These are phyloP conservation scores for Eupithecia dodoneata DNA, from an alignment of 2,888 invertebrate genomes.

Conservation along the genomic window DNA sequence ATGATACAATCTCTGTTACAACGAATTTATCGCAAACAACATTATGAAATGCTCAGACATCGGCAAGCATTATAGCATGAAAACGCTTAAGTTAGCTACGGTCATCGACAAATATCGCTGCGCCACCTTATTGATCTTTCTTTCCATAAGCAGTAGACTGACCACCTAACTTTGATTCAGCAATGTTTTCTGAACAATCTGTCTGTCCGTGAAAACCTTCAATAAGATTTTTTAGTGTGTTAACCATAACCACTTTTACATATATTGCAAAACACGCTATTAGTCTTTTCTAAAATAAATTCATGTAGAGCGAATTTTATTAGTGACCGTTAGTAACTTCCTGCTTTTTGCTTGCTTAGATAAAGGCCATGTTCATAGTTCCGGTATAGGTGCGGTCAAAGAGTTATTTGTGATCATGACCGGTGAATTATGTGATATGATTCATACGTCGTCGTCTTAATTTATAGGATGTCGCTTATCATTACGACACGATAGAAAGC, in stretches of 20 bases:
- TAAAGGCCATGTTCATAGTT: background rate
- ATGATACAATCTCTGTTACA: background rate
- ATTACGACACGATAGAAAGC: background rate
- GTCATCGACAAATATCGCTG: background rate
- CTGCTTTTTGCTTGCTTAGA: background rate
- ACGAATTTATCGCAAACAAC: background rate
- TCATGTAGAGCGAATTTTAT: background rate
- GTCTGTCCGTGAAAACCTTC: no score
- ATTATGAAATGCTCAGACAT: background rate
- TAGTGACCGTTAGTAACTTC: background rate
- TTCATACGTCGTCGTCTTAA: background rate
- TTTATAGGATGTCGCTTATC: background rate
- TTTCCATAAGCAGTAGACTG: no score
- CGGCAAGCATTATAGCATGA: background rate
- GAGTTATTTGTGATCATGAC: background rate
- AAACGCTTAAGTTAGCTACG: background rate
- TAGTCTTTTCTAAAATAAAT: background rate
- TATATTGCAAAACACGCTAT: background rate
- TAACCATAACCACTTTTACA: background rate
- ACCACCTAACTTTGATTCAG: no score
- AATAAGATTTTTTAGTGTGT: no score
- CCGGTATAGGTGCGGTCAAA: background rate
- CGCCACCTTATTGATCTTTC: no score
- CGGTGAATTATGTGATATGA: background rate
- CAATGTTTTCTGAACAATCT: no score